Base-by-base conservation (phyloP, 2,113 vertebrate species). In the Chloebia gouldiae region DNA sequence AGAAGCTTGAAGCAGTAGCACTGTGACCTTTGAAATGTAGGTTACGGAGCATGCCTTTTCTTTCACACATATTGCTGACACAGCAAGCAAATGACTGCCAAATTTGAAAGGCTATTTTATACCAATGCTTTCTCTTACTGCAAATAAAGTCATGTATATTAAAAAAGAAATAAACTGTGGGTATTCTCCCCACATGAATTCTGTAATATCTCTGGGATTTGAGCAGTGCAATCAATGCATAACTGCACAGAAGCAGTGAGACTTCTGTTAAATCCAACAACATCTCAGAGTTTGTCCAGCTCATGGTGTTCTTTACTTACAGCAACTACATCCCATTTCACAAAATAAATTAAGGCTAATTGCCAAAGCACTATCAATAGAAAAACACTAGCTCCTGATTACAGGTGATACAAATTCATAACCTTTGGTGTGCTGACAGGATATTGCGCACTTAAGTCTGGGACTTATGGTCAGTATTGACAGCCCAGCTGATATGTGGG, bases 21-120 rank as follows among this genome's bases (percentile, higher is more conserved):
- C 59, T 9, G 63, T 53, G 94, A 90, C 95, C 95, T 97, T 92
- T 90, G 92, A 90, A 96, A 96, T 22, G 86, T 10, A 25, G 78
- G 83, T 82, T 95, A 60, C 27, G 16, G 92, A 76, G 82, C 85
- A 59, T 64, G 45, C 42, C 70, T 83, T 50, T 63, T 73, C 81
- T 93, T 89, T 90, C 84, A 33, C 66, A 16, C 87, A 76, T 54
- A 56, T 77, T 92, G 96, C 86, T 93, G 96, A 96, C 96, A 90
- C 63, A 31, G 81, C 95, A 92, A 60, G 76, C 35, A 37, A 93
- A 68, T 3, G 1, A 81, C 85, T 22, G 30, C 53, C 1, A 20
- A 30, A 27, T 88, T 90, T 93, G 71, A 90, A 97, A 94, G 65
- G 61, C 50, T 31, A 3, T 31, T 65, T 49, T 64, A 90, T 39